A percentile compares a stretch with the other conserved stretches of the same genome.
Conservation (phyloP, 2,797 vertebrate genomes). For the Tapera naevia region DNA sequence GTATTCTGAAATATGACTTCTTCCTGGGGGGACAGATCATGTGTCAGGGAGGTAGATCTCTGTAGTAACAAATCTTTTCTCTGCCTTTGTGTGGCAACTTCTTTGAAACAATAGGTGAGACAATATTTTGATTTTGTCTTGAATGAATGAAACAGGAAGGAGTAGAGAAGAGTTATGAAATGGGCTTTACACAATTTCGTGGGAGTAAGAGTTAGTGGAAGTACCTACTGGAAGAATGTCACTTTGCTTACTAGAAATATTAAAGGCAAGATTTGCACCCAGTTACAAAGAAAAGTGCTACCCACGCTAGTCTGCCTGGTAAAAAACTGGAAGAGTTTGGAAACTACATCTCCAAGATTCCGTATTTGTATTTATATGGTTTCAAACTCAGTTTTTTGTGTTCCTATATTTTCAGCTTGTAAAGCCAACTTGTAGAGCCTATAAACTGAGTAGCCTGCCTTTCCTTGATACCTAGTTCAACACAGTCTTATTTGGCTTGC, state of each 20-base stretch:
- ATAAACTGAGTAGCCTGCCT: background rate
- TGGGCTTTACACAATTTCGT: background rate
- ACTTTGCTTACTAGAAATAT: background rate
- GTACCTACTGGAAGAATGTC: background rate
- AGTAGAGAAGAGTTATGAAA: background rate
- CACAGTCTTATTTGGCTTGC: background rate
- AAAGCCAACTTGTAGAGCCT: background rate
- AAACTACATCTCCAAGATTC: background rate
- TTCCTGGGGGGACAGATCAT: background rate
- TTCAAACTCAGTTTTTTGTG: background rate
- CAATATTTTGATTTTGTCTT: background rate
- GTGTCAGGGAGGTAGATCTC: background rate
- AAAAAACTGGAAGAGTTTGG: background rate
- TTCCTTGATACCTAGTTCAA: background rate
- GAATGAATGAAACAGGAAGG: background rate
- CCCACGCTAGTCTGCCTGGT: fast-evolving
- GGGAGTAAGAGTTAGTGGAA: background rate
- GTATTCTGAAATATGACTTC: background rate
- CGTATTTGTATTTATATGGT: background rate
- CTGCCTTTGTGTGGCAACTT: background rate
- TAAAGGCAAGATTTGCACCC: background rate
- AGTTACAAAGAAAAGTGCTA: background rate
- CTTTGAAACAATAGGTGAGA: background rate
- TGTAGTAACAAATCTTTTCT: background rate
- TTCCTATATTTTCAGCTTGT: background rate